phyloP scores from a whole-genome alignment of 35 echinoderm and acorn worm species.

The Diadema setosum region DNA sequence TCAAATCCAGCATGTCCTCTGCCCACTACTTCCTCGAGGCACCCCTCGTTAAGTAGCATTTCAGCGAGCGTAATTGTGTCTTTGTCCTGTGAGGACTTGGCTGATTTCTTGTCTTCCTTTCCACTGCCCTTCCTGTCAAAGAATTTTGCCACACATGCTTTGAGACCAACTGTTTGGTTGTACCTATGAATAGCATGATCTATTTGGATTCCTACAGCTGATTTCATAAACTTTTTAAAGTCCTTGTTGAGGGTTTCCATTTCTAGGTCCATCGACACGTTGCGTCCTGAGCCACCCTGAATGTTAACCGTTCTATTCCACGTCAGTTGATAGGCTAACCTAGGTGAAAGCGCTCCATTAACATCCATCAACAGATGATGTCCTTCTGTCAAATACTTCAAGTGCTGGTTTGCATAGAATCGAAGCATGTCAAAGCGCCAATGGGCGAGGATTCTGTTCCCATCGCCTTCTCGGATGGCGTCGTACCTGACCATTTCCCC shows the following conservation, averaged over 20 bases:
- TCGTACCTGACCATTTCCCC: not conserved
- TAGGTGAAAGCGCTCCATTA: not conserved
- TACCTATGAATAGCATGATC: not conserved
- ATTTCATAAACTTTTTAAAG: not conserved
- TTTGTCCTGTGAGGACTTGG: not conserved
- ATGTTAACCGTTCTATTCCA: constrained; percentile 16
- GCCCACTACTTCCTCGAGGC: not conserved
- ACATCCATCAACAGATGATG: not conserved
- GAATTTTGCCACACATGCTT: not conserved
- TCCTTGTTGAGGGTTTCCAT: constrained; percentile 14
- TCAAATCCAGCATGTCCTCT: not conserved
- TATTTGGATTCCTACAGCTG: not conserved
- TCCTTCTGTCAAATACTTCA: not conserved
- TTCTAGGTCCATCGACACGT: not conserved
- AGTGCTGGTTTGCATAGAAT: not conserved
- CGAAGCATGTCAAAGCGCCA: not conserved
- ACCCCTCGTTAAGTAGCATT: not conserved
- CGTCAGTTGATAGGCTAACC: not conserved
- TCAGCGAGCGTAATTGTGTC: not conserved
- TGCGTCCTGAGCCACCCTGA: not conserved
- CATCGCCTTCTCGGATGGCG: not conserved
- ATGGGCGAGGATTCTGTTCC: not conserved
- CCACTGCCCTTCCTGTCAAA: not conserved
- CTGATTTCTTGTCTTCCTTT: not conserved
- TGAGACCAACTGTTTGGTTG: not conserved